Evolutionary conservation across 2,797 vertebrate genomes (phyloP), one percentile per base, ranked within the genome.

Genomic region (Hypotaenidia okinawae): DNA sequence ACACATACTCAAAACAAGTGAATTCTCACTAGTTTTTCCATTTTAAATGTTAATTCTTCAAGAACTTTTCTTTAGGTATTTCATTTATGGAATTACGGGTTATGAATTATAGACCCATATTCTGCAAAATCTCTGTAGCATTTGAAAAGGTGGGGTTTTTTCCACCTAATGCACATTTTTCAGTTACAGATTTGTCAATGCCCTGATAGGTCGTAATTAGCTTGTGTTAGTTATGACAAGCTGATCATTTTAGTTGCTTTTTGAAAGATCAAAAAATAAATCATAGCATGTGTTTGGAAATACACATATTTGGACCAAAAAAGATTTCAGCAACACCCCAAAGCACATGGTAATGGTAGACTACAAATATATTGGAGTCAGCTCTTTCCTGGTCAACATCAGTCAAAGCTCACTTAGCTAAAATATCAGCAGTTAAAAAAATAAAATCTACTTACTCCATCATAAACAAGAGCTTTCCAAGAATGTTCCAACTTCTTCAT

Each of bases 401-500:
- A 72, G 55, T 51, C 6, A 33, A 84, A 90, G 27, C 15, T 64
- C 16, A 27, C 47, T 15, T 52, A 69, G 7, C 15, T 75, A 84
- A 86, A 86, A 45, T 43, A 74, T 16, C 15, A 80, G 62, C 30
- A 88, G 39, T 58, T 78, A 74, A 41, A 61, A 27, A 81, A 92
- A 84, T 2, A 41, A 52, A 62, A 61, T 97, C 87, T 67, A 98
- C 99, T 98, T 98, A 99, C 99, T 37, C 99, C 99, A 93, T 99
- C 99, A 91, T 99, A 99, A 95, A 99, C 99, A 85, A 99, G 98
- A 59, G 99, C 99, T 97, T 99, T 99, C 99, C 99, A 99, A 28
- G 99, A 99, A 98, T 99, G 99, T 83, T 99, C 99, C 97, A 99
- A 95, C 95, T 99, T 99, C 97, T 99, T 99, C 93, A 99, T 99